phyloP scores from a whole-genome alignment of 2,797 vertebrate genomes.

The Mormyrus hasselquistii region DNA sequence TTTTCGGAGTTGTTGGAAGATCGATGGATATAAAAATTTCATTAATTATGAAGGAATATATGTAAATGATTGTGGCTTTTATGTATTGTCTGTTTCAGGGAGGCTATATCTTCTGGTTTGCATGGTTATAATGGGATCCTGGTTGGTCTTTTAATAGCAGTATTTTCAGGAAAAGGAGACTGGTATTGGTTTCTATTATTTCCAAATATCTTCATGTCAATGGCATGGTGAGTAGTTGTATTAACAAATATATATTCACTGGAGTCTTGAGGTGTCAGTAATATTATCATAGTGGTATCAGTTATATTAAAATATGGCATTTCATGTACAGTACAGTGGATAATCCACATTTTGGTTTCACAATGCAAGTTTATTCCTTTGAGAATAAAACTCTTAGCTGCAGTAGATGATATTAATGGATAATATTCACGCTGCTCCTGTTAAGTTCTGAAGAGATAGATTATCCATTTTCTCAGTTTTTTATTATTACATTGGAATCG shows the following conservation, averaged over 20 bases:
- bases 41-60: background rate
- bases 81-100: constrained; percentile 50
- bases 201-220: constrained; percentile 78
- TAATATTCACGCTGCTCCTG: background rate
- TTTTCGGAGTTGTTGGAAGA: background rate
- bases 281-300: background rate
- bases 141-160: constrained; percentile 81
- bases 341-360: background rate
- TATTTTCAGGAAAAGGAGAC: constrained; percentile 73
- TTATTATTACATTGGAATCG: background rate
- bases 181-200: constrained; percentile 95
- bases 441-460: background rate
- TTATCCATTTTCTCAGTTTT: background rate
- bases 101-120: constrained; percentile 77
- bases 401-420: background rate
- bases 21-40: background rate
- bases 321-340: background rate
- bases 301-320: background rate
- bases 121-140: constrained; percentile 88
- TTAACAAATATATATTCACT: background rate
- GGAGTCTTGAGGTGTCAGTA: background rate
- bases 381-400: background rate
- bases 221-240: constrained; percentile 76
- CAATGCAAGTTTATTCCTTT: background rate
- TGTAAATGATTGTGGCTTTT: background rate